Evolutionary conservation across 2,888 invertebrate species (phyloP).

Genomic region (Limnephilus marmoratus): DNA sequence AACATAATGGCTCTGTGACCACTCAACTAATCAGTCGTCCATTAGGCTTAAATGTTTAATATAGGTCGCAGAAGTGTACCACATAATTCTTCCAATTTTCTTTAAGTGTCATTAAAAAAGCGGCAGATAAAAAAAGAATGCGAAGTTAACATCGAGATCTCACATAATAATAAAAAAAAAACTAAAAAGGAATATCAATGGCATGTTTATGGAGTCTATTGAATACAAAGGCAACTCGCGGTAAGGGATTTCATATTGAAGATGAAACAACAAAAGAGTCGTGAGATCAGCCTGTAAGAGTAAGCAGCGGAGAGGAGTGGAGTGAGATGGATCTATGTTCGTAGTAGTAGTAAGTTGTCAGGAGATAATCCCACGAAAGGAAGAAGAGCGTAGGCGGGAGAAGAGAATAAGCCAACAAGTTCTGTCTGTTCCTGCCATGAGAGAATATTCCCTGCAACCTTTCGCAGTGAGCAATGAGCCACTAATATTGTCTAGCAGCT

Average conservation of each 20-base stretch:
- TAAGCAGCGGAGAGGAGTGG: not conserved
- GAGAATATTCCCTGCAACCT: not conserved
- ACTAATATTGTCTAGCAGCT: not conserved
- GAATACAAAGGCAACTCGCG: not conserved
- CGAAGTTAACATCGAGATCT: not conserved
- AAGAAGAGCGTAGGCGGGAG: not conserved
- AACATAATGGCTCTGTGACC: not conserved
- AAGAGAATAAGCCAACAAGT: not conserved
- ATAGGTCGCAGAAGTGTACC: not conserved
- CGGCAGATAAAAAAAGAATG: not conserved
- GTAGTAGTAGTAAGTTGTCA: not conserved
- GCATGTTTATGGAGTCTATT: not conserved
- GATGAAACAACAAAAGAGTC: not conserved
- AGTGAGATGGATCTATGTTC: not conserved
- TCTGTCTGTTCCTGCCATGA: not conserved
- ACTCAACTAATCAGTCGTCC: not conserved
- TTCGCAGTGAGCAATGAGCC: conserved; percentile 19
- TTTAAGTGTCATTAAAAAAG: not conserved
- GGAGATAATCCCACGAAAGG: not conserved
- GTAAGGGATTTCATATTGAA: not conserved
- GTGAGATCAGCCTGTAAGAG: not conserved
- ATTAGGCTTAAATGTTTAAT: not conserved
- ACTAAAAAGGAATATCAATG: not conserved
- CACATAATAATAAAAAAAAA: not conserved
- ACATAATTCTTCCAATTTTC: not conserved